Base-by-base conservation (phyloP, 2,797 vertebrate species). In the Triplophysa bombifrons region DNA sequence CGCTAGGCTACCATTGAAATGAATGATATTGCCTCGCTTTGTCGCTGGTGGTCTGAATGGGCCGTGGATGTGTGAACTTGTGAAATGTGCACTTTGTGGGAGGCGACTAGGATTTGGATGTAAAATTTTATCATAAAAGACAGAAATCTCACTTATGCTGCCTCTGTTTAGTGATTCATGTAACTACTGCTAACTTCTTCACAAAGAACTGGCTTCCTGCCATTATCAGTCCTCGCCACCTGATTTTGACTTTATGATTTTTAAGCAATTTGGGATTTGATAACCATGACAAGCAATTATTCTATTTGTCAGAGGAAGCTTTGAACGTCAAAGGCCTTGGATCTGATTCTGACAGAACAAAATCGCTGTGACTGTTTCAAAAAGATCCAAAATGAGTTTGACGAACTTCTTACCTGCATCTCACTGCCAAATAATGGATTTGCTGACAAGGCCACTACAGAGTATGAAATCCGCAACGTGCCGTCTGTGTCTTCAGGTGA, bases 191-290 rank as follows among this genome's bases (percentile, higher is more conserved):
- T 44, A 7, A 34, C 41, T n/a, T 58, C 8, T 76, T 14, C 17
- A 6, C 16, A 68, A 58, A 76, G 55, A 22, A 80, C 55, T 46
- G 56, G 88, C 89, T 93, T 80, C 76, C 84, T 86, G 87, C 89
- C 87, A 89, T 90, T 88, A 89, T 89, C 88, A 90, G 88, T 88
- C 91, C 91, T 90, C 87, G 80, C 84, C 66, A 85, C 88, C 90
- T 91, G 92, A 93, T 93, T 92, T 92, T 92, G 90, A 92, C 91
- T 93, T 91, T 38, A 90, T 93, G 92, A 94, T 93, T 51, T 93
- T 93, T 93, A 93, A 93, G 92, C 92, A 92, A 92, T 94, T 94
- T 93, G 90, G 92, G 92, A 90, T 92, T 94, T 87, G 93, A 93
- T 93, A 90, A 87, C 90, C 90, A 27, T 55, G 89, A 88, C 83